Base-by-base conservation (phyloP, 2,797 vertebrate genomes). In the Nannoperca australis region DNA sequence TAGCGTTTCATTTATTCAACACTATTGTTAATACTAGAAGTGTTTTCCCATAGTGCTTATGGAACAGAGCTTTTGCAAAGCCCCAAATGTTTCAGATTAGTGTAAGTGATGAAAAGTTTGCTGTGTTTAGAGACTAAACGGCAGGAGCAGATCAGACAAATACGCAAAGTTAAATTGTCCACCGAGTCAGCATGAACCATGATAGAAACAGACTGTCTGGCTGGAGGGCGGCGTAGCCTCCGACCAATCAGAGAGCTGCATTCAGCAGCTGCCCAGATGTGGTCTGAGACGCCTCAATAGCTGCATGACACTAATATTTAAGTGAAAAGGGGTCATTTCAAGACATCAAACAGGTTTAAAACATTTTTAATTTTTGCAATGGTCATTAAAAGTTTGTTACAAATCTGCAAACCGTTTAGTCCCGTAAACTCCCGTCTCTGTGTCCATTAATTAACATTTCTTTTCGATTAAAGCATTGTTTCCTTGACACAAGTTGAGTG, bases 191-290 rank as follows among this genome's bases (percentile, higher is more conserved):
- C 8, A 36, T 17, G 27, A 64, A 50, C 55, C 78, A 0, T n/a
- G 58, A 44, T 5, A 27, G 56, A 71, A 40, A 27, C 24, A 64
- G 51, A 63, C 4, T 34, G 20, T 50, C 53, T 42, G 66, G 42
- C 58, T 66, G 75, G 34, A 74, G 82, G 83, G 88, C 88, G 93
- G 91, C 67, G 94, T 91, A 95, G 88, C 90, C 67, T 56, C 10
- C 36, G 68, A 85, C 95, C 97, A 96, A 95, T 97, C 94, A 95
- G 80, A 91, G 88, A 9, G 76, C 92, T 65, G 74, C 69, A 91
- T 91, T 84, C 61, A 88, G 81, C 93, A 93, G 90, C 95, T 93
- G 86, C 92, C 94, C 95, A 94, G 92, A 93, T 95, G 93, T 93
- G 85, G 67, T 77, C n/a, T 13, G 32, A 73, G 32, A 73, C 5